A percentile compares a stretch with the other conserved stretches of the same genome.
Evolutionary conservation across 1,140 invertebrate genomes (phyloP).

Genomic region (Oryctes rhinoceros): DNA sequence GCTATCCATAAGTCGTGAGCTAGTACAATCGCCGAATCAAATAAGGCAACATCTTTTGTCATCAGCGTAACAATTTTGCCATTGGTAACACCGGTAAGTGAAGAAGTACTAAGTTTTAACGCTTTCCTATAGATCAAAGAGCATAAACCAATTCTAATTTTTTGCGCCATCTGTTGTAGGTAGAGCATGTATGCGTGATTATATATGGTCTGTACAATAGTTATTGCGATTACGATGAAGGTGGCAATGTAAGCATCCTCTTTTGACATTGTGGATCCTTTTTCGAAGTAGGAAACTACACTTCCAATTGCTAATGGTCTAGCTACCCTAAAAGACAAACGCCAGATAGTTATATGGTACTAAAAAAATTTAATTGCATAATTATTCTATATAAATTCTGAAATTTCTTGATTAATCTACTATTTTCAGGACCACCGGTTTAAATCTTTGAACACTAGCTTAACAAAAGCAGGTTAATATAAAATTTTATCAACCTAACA

Average conservation of each 20-base stretch:
- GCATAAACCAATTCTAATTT: slow-evolving; percentile 79
- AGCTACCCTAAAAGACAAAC: slow-evolving; percentile 21
- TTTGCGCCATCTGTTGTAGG: slow-evolving; percentile 77
- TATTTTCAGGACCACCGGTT: no score
- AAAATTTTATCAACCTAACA: no score
- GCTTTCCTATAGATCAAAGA: slow-evolving; percentile 85
- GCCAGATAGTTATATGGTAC: not conserved
- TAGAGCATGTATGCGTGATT: slow-evolving; percentile 81
- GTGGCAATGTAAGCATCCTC: slow-evolving; percentile 20
- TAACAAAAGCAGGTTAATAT: no score
- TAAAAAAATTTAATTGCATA: no score
- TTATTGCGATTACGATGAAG: slow-evolving; percentile 4
- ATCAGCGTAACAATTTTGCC: slow-evolving; percentile 93
- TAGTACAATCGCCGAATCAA: slow-evolving; percentile 74
- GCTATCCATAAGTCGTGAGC: slow-evolving; percentile 84
- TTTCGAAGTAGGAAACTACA: slow-evolving; percentile 33
- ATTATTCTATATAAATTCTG: no score
- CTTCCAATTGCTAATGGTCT: slow-evolving; percentile 37
- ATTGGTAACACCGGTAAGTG: slow-evolving; percentile 75
- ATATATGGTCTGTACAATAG: slow-evolving; percentile 43
- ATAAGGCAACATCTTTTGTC: slow-evolving; percentile 85
- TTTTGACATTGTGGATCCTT: slow-evolving; percentile 26
- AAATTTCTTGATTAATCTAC: no score
- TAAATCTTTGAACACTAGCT: no score
- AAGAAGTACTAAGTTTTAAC: slow-evolving; percentile 72